A percentile compares a stretch with the other conserved stretches of the same genome.
These are phyloP conservation scores for Pseudomyrmex sp. DNA, from an alignment of 1,140 invertebrate genomes.

Conservation along the genomic window DNA sequence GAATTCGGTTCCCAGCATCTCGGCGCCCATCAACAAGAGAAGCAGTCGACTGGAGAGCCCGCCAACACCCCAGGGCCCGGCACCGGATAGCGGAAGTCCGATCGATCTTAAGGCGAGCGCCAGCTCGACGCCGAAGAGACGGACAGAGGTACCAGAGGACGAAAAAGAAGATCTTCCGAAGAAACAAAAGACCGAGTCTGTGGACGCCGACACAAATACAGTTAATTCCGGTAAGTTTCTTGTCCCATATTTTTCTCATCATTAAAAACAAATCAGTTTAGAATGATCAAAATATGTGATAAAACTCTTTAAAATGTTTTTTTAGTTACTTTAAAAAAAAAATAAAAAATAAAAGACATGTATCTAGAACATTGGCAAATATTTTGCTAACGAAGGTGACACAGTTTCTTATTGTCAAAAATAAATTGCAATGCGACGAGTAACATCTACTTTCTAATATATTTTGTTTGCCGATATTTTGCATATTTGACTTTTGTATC, in stretches of 20 bases:
- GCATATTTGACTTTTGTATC: background rate
- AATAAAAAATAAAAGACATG: no score
- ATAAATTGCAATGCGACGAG: background rate
- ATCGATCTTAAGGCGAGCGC: constrained; percentile 86
- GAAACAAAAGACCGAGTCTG: constrained; percentile 91
- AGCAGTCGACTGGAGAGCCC: constrained; percentile 87
- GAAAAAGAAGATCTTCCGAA: constrained; percentile 87
- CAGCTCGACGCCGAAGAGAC: constrained; percentile 89
- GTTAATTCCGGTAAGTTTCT: constrained; percentile 93
- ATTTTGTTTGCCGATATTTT: constrained; percentile 6
- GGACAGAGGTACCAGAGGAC: constrained; percentile 89
- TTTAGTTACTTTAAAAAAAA: no score
- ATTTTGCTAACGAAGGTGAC: no score
- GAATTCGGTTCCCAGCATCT: constrained; percentile 90
- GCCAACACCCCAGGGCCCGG: constrained; percentile 86
- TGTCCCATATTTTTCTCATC: background rate
- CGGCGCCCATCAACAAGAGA: constrained; percentile 89
- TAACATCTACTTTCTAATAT: background rate
- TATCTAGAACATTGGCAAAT: no score
- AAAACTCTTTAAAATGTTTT: no score
- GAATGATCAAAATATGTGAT: no score
- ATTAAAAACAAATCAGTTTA: background rate
- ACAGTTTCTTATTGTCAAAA: background rate
- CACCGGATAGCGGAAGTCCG: constrained; percentile 80
- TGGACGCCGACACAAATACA: constrained; percentile 94